These are phyloP conservation scores for Heliconius hortense DNA, from an alignment of 2,888 invertebrate species.

Conservation along the genomic window DNA sequence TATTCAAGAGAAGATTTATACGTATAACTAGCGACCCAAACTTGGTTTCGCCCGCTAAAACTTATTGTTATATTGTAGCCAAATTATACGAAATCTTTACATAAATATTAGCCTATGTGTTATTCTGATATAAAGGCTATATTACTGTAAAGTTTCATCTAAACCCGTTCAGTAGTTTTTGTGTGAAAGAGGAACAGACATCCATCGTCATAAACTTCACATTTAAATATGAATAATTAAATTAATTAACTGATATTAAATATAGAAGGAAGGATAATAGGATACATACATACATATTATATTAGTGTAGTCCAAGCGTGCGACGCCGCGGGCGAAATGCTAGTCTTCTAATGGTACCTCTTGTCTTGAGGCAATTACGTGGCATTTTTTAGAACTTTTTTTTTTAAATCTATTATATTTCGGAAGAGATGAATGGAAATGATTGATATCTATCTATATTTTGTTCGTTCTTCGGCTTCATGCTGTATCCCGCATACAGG, in stretches of 20 bases:
- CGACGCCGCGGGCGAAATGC: neutral
- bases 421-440: neutral
- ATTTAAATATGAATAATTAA: no score
- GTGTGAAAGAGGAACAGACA: no score
- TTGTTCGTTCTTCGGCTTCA: neutral
- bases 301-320: neutral
- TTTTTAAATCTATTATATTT: neutral
- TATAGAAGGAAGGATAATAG: neutral
- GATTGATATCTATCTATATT: neutral
- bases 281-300: neutral
- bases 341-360: neutral
- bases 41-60: no score
- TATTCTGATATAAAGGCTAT: no score
- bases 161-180: no score
- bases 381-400: neutral
- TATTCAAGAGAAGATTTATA: no score
- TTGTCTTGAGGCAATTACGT: neutral
- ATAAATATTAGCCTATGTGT: no score
- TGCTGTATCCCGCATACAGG: neutral
- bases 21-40: no score
- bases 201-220: no score
- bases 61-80: no score
- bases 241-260: neutral
- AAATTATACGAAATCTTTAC: no score
- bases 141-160: no score